Conservation (phyloP, 2,797 vertebrate genomes). For the Pseudochirops corinnae region DNA sequence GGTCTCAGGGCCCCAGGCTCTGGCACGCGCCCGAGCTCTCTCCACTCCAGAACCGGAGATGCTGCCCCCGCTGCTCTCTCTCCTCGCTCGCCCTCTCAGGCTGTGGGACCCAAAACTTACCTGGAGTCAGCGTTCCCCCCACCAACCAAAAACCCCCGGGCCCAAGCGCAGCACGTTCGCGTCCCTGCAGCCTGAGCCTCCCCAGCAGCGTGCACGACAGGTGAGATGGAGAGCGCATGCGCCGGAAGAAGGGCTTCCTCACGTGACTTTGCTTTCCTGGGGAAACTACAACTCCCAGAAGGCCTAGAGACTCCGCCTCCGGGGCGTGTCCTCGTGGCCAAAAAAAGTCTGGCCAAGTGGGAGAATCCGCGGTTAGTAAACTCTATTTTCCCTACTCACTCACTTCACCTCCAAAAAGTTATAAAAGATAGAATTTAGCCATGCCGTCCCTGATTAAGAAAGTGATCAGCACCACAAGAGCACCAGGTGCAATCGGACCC, state of each 20-base stretch:
- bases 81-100: too few species aligned
- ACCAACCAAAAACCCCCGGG: too few species aligned
- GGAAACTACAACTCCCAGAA: conserved; percentile 76
- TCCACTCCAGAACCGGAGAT: too few species aligned
- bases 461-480: conserved; percentile 87
- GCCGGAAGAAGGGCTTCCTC: neutral
- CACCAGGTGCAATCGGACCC: conserved; percentile 90
- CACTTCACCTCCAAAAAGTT: rapidly evolving
- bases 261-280: rapidly evolving
- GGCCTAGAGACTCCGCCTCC: neutral
- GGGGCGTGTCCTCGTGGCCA: rapidly evolving
- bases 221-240: conserved; percentile 25
- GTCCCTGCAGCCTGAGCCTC: neutral
- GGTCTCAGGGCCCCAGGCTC: too few species aligned
- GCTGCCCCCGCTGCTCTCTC: too few species aligned
- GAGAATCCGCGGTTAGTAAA: rapidly evolving
- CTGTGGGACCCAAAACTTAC: too few species aligned
- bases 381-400: rapidly evolving
- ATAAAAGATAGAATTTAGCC: rapidly evolving
- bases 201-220: rapidly evolving
- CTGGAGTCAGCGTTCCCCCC: too few species aligned
- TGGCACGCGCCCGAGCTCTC: too few species aligned
- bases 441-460: conserved; percentile 90
- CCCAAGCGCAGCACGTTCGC: too few species aligned
- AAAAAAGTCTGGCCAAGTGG: rapidly evolving